Conservation (phyloP, 1,140 invertebrate genomes). For the Drosophila erecta region DNA sequence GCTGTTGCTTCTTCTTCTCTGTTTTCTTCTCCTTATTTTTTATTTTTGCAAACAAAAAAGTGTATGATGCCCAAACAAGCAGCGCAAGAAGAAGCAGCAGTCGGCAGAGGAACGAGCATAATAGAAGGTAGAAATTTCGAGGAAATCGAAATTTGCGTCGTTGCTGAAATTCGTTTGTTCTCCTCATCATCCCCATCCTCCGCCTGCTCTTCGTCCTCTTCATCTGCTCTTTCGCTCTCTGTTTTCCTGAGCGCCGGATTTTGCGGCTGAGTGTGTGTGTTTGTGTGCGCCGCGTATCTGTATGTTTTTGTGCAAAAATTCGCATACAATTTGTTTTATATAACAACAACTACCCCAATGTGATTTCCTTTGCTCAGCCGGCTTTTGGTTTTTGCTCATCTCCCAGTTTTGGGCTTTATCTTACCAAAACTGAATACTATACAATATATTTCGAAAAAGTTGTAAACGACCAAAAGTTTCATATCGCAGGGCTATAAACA, state of each 20-base stretch:
- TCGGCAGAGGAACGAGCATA: conserved; percentile 60
- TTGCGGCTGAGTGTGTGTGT: conserved; percentile 2
- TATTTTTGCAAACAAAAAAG: conserved; percentile 71
- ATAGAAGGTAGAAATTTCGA: conserved; percentile 81
- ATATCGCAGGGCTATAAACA: conserved; percentile 50
- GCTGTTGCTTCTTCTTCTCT: conserved; percentile 50
- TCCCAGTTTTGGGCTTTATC: conserved; percentile 53
- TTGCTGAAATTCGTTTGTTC: conserved; percentile 64
- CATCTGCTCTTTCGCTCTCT: conserved; percentile 16
- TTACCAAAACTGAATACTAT: conserved; percentile 46
- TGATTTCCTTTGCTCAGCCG: conserved; percentile 60
- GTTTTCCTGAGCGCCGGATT: conserved; percentile 49
- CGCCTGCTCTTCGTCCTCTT: not conserved
- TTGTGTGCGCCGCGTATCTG: conserved; percentile 12
- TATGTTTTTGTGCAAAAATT: conserved; percentile 38
- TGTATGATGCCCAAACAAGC: conserved; percentile 42
- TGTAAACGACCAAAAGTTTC: conserved; percentile 50
- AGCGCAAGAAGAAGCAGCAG: conserved; percentile 35
- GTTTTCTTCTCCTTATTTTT: conserved; percentile 11
- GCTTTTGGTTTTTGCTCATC: conserved; percentile 60
- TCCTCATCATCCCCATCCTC: not conserved
- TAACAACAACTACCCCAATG: conserved; percentile 76
- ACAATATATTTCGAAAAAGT: conserved; percentile 44
- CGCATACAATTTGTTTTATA: conserved; percentile 67
- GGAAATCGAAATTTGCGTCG: conserved; percentile 80